Evolutionary conservation across 2,888 invertebrate genomes (phyloP), one percentile per base, ranked within the genome.

Genomic region (Drosophila meridionalis): DNA sequence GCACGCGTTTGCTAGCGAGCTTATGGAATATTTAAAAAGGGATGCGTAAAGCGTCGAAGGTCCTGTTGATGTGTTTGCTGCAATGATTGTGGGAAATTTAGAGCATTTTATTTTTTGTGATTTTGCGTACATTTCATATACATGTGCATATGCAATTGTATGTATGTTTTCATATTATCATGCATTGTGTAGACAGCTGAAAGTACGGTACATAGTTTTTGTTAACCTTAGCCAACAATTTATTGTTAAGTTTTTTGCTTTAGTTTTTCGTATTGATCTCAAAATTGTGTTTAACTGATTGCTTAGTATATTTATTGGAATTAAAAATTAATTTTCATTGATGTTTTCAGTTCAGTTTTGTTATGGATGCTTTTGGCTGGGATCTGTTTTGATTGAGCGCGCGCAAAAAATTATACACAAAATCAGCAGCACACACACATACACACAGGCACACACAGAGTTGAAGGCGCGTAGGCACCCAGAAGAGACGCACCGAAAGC

Each of bases 351-450:
- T 47, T 53, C 4, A 28, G 28, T 42, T 50, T 56, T 50, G 32
- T 55, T 47, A 26, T 28, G 38, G 71, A 48, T 57, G 38, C 11
- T 58, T 12, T n/a, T 67, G 58, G 53, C 74, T 62, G 63, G 61
- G 65, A 68, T 78, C 82, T 85, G 85, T 86, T 86, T 86, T 89
- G 85, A 86, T 86, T 86, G 90, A 89, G 85, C 85, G 85, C 85
- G 85, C 85, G 90, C 90, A 86, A 86, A 89, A 85, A 89, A 87
- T 82, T 87, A 86, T 86, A 86, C 88, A 86, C 88, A 89, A 86
- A 89, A 89, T 80, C 72, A 66, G 71, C 65, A 75, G 52, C 61
- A 75, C 66, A 70, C 72, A 47, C 68, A 82, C 72, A 47, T 63
- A 79, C 8, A 42, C 42, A 42, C 40, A 69, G 45, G 60, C 63